Evolutionary conservation across 2,113 vertebrate genomes (phyloP), one percentile per base, ranked within the genome.

Genomic region (Elephantulus edwardii): DNA sequence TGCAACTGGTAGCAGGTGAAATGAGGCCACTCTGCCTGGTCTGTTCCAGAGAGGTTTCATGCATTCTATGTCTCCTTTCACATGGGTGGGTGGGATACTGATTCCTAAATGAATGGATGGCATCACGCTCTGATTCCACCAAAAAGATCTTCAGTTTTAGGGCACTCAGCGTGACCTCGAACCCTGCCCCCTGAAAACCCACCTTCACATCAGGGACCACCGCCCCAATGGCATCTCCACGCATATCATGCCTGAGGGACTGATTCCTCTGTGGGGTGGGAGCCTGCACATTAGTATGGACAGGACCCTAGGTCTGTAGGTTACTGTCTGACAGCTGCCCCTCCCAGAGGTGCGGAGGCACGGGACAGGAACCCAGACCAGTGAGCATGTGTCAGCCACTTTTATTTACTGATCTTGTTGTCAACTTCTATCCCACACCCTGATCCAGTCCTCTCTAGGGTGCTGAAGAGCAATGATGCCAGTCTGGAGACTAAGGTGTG

Each of bases 281-380:
- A 83, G 92, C 89, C 93, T 96, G 92, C 96, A 94, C 91, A 95
- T 56, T 92, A 80, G 72, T 86, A 89, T 88, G 88, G 96, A 77
- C 92, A 78, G 93, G 20, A n/a, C 92, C 93, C 91, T 96, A 88
- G 70, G 85, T 50, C 92, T 92, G 91, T 96, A 88, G 70, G 85
- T 50, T 79, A 86, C 83, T 40, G 86, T 96, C 92, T 92, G 91
- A 96, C 97, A 97, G 94, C 95, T 54, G 58, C 83, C 94, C 95
- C 93, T 95, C 96, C 95, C 93, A 94, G 96, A 96, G 95, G 94
- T 97, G 89, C 86, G 82, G 70, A 33, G 26, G 10, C 11, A 30
- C 28, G 33, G 30, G 64, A 20, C 28, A 28, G 64, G 64, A 68
- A 38, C 91, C 56, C 42, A 24, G 56, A 54, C 2, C 9, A 44